These are phyloP conservation scores for Acanthornis magna DNA, from an alignment of 2,797 vertebrate species.

Conservation along the genomic window DNA sequence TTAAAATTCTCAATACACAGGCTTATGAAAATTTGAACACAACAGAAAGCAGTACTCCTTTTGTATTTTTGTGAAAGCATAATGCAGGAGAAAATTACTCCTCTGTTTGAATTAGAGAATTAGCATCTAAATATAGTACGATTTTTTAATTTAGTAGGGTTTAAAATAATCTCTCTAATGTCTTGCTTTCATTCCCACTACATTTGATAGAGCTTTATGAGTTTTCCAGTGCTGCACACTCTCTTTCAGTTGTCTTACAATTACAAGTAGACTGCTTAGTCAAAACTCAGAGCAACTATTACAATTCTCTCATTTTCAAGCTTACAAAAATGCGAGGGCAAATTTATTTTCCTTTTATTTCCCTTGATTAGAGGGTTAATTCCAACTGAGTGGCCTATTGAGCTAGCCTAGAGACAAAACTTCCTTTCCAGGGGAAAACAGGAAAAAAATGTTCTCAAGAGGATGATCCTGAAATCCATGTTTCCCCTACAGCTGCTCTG, in stretches of 20 bases:
- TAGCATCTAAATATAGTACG: neutral
- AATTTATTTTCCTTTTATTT: neutral
- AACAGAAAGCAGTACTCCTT: neutral
- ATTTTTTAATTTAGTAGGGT: neutral
- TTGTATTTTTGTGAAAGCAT: neutral
- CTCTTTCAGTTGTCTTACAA: neutral
- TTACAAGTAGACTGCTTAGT: neutral
- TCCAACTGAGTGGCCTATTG: neutral
- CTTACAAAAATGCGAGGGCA: neutral
- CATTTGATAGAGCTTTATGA: neutral
- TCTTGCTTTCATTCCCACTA: neutral
- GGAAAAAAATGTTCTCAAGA: neutral
- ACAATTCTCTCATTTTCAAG: neutral
- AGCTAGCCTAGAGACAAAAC: neutral
- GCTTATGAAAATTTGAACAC: neutral
- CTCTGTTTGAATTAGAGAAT: neutral
- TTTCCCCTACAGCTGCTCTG: neutral
- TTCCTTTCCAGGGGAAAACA: neutral
- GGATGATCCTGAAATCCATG: neutral
- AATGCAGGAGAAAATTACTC: neutral
- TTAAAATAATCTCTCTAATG: neutral
- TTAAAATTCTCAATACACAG: neutral
- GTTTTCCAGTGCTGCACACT: neutral
- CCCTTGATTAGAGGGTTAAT: neutral
- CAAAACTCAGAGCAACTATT: neutral